Base-by-base conservation (phyloP, 2,113 vertebrate species). In the Microcebus ravelobensis region DNA sequence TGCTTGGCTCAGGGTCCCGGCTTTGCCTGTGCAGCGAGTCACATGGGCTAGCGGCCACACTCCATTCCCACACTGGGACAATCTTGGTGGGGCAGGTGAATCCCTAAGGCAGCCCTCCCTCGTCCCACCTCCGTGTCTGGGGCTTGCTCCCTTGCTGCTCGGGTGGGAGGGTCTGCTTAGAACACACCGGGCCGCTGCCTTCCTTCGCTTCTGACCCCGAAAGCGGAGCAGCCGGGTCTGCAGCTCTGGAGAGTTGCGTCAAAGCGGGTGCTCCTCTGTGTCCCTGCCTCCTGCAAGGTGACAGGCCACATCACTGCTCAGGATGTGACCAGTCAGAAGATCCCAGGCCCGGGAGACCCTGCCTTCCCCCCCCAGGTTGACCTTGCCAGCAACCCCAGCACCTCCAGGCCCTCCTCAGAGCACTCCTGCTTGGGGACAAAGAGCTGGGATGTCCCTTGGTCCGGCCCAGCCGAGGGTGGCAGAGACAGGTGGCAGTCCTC, bases 401-500 rank as follows among this genome's bases (percentile, higher is more conserved):
- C 17, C 39, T 59, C 20, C 11, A 8, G 34, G 9, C 13, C 50
- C 63, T 95, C 59, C 81, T 65, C 17, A 4, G 27, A 76, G 71
- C 73, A 18, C 81, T 76, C 70, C 42, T 90, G 83, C 82, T 87
- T 80, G 21, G 29, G 34, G 59, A 94, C 88, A 83, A 96, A 95
- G 81, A 97, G 84, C 34, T 82, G 27, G 67, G 36, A 70, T 67
- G 70, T 91, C 87, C 93, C 93, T 39, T 50, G 39, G 79, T 84
- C 96, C 27, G 2, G 34, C 29, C 55, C 36, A 29, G 57, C 83
- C 3, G 17, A 87, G 93, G 92, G 89, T 27, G 80, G 94, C 91
- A 14, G 55, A 92, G 96, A 79, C 80, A 68, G 93, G 92, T 79
- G 39, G 86, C 48, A 74, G 93, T 70, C 86, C 67, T 85, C 65